phyloP scores from a whole-genome alignment of 2,888 invertebrate genomes.

The Alcis repandata region DNA sequence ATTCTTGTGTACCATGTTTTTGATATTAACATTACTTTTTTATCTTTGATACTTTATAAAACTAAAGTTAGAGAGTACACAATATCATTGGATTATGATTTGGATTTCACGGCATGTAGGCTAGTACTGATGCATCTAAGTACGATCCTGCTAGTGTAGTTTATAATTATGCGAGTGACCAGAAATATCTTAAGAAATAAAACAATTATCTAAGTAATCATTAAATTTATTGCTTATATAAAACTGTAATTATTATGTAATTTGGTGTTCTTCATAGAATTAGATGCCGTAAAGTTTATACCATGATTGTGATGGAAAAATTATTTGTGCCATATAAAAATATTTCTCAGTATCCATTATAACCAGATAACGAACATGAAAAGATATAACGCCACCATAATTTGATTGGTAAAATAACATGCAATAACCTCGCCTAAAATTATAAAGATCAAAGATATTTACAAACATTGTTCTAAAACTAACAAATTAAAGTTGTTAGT shows the following conservation, averaged over 20 bases:
- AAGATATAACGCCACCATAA: conserved; percentile 67
- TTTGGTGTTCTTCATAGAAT: conserved; percentile 67
- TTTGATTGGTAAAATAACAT: conserved; percentile 66
- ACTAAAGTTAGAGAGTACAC: no score
- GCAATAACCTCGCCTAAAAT: conserved; percentile 64
- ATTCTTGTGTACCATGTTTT: no score
- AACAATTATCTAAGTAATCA: conserved; percentile 22
- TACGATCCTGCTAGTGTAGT: no score
- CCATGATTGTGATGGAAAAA: conserved; percentile 77
- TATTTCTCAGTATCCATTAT: conserved; percentile 80
- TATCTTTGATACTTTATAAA: no score
- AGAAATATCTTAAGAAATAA: no score
- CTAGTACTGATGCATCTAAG: no score
- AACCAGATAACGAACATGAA: conserved; percentile 79
- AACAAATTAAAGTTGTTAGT: conserved; percentile 69
- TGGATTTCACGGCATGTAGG: no score
- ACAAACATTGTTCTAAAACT: conserved; percentile 70
- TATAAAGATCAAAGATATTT: conserved; percentile 72
- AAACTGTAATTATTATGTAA: conserved; percentile 55
- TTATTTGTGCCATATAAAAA: conserved; percentile 67
- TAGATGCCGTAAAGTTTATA: conserved; percentile 61
- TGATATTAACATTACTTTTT: no score
- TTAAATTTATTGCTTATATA: conserved; percentile 60
- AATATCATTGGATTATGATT: no score
- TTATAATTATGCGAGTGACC: no score